Conservation (phyloP, 2,113 vertebrate species). For the Barbus barbus region DNA sequence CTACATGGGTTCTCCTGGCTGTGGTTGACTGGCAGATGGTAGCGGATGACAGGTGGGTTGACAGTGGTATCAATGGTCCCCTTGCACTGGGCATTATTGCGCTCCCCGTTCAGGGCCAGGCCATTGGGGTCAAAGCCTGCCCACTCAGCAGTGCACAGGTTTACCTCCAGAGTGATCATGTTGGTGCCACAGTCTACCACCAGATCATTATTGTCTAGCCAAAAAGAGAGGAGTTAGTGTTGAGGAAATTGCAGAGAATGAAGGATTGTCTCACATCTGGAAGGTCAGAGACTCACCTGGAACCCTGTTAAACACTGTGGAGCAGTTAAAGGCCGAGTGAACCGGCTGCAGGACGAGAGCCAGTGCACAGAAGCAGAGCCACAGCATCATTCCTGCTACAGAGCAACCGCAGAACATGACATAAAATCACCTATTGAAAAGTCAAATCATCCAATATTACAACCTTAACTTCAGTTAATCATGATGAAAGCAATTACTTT, state of each 20-base stretch:
- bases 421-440: not conserved
- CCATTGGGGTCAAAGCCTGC: constrained; percentile 66
- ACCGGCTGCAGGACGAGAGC: constrained; percentile 58
- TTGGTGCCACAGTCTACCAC: constrained; percentile 69
- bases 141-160: constrained; percentile 77
- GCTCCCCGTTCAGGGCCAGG: constrained; percentile 75
- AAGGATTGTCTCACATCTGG: not conserved
- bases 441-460: not conserved
- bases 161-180: constrained; percentile 72
- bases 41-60: constrained; percentile 71
- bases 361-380: constrained; percentile 65
- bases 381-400: constrained; percentile 44
- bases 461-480: not conserved
- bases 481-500: not conserved
- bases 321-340: constrained; percentile 68
- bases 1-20: constrained; percentile 72
- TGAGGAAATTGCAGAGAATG: not conserved
- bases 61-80: constrained; percentile 66
- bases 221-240: constrained; percentile 3
- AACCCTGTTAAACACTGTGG: constrained; percentile 63
- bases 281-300: constrained; percentile 64
- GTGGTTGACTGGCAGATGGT: constrained; percentile 72
- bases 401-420: not conserved
- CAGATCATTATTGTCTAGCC: constrained; percentile 73
- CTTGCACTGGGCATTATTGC: constrained; percentile 64